These are phyloP conservation scores for Epinotia ramella DNA, from an alignment of 2,888 invertebrate species.

Conservation along the genomic window DNA sequence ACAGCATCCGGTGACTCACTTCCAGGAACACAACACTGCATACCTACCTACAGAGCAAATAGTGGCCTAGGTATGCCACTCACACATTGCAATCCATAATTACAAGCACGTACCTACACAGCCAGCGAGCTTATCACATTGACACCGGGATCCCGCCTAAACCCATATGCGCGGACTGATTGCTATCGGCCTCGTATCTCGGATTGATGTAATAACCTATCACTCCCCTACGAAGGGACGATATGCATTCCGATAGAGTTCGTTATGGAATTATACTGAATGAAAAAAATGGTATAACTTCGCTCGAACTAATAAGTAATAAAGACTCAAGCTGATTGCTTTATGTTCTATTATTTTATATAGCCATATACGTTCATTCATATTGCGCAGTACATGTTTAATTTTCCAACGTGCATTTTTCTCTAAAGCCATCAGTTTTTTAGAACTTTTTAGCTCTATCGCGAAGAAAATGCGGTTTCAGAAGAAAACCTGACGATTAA, in stretches of 20 bases:
- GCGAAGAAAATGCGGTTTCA: too few relatives aligned
- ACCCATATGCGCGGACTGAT: constrained; percentile 50
- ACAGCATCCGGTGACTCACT: too few relatives aligned
- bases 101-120: constrained; percentile 30
- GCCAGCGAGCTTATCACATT: constrained; percentile 43
- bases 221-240: constrained; percentile 25
- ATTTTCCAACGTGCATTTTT: too few relatives aligned
- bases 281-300: not conserved
- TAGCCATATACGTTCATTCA: too few relatives aligned
- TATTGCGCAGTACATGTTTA: too few relatives aligned
- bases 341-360: too few relatives aligned
- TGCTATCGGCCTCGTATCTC: constrained; percentile 45
- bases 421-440: too few relatives aligned
- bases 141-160: constrained; percentile 47
- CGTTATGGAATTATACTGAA: not conserved
- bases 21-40: too few relatives aligned
- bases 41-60: not conserved
- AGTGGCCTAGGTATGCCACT: not conserved
- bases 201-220: constrained; percentile 48
- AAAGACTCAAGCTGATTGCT: too few relatives aligned
- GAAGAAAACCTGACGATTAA: too few relatives aligned
- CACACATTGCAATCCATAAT: constrained; percentile 23
- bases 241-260: constrained; percentile 33
- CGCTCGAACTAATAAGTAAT: not conserved
- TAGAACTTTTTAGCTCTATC: too few relatives aligned